These are phyloP conservation scores for Agonum fuliginosum DNA, from an alignment of 2,888 invertebrate species.

Conservation along the genomic window DNA sequence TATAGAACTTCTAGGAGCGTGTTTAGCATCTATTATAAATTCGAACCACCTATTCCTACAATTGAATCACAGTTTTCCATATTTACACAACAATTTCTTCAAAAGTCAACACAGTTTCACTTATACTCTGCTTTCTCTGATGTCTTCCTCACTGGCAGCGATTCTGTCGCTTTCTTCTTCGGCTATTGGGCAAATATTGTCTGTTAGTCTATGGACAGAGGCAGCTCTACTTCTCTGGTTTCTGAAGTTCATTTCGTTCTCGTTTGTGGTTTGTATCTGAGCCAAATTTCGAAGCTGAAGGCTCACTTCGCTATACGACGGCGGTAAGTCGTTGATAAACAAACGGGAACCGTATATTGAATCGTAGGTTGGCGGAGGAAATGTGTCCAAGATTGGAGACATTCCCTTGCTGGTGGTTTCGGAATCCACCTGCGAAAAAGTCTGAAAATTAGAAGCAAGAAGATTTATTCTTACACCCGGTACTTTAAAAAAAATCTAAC, in stretches of 20 bases:
- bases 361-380: constrained; percentile 75
- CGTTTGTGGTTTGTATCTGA: constrained; percentile 4
- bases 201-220: constrained; percentile 42
- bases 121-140: constrained; percentile 64
- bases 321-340: constrained; percentile 68
- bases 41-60: too few relatives aligned
- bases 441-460: constrained; percentile 27
- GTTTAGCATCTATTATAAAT: too few relatives aligned
- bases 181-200: constrained; percentile 50
- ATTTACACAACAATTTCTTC: neutral
- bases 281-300: constrained; percentile 62
- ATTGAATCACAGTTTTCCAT: constrained; percentile 3
- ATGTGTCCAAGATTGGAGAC: constrained; percentile 72
- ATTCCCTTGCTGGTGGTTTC: constrained; percentile 76
- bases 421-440: constrained; percentile 69
- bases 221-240: constrained; percentile 17
- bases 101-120: too few relatives aligned
- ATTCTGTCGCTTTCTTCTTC: constrained; percentile 58
- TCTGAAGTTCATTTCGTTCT: constrained; percentile 16
- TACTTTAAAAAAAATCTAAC: too few relatives aligned
- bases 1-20: too few relatives aligned
- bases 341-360: constrained; percentile 72
- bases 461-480: too few relatives aligned
- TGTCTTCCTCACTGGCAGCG: constrained; percentile 62
- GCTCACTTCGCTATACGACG: constrained; percentile 71